Evolutionary conservation across 2,113 vertebrate genomes (phyloP).

Genomic region (Aplodontia rufa): DNA sequence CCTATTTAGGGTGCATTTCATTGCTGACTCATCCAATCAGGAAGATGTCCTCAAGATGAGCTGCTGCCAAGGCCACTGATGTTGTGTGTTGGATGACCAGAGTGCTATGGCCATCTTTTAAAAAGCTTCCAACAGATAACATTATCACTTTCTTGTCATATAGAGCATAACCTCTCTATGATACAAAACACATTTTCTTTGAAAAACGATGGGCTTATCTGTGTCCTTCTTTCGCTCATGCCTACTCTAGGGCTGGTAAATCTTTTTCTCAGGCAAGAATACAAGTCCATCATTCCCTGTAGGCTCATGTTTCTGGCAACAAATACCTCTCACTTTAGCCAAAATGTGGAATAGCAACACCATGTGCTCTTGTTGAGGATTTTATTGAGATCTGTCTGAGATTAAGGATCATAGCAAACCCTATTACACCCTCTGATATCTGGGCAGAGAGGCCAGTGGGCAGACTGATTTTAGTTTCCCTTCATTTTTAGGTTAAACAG

Average conservation of each 20-base stretch:
- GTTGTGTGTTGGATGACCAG: neutral
- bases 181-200: constrained; percentile 58
- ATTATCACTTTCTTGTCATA: constrained; percentile 59
- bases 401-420: neutral
- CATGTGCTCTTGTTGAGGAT: neutral
- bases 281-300: neutral
- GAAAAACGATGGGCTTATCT: constrained; percentile 58
- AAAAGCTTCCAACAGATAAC: constrained; percentile 39
- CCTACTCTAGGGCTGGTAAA: constrained; percentile 21
- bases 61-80: constrained; percentile 2
- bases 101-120: constrained; percentile 20
- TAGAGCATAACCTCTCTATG: constrained; percentile 29
- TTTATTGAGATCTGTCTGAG: neutral
- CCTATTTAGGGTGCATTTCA: neutral
- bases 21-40: constrained; percentile 9
- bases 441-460: neutral
- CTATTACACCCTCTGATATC: neutral
- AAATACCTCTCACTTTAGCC: neutral
- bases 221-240: constrained; percentile 18
- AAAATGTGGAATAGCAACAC: neutral
- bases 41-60: neutral
- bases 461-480: neutral
- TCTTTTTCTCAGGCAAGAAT: constrained; percentile 43
- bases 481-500: neutral
- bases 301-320: neutral